Conservation (phyloP, 1,140 invertebrate species). For the Chrysomallon squamiferum region DNA sequence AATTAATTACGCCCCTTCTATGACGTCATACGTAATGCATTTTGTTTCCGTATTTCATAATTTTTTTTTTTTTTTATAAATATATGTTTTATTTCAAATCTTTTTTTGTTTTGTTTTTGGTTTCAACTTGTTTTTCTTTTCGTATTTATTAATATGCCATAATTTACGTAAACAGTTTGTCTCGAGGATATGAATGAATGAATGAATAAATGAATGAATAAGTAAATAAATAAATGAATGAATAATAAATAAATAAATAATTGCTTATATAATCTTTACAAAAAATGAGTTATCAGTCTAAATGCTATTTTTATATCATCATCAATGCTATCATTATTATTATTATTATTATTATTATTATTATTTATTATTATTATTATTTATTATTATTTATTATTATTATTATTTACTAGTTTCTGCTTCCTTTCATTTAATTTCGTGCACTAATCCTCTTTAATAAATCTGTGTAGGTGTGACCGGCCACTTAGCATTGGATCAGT, state of each 20-base stretch:
- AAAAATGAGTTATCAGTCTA: no score
- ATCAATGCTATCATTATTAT: no score
- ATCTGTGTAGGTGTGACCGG: conserved; percentile 53
- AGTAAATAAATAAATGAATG: neutral
- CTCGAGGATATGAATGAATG: neutral
- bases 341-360: no score
- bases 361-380: no score
- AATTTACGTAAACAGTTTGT: neutral
- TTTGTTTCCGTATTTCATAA: neutral
- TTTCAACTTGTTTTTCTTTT: neutral
- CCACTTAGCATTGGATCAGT: conserved; percentile 38
- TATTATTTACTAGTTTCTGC: no score
- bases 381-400: no score
- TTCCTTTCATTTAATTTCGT: no score
- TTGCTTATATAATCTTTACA: no score
- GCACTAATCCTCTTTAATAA: no score
- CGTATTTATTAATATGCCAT: neutral
- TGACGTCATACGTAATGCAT: no score
- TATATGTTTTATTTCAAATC: neutral
- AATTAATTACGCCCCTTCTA: neutral
- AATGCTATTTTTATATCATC: no score
- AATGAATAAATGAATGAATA: neutral
- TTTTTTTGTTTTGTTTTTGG: neutral
- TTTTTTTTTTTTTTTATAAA: neutral
- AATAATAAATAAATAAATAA: neutral